phyloP scores from a whole-genome alignment of 2,888 invertebrate species.

The Gasteruption jaculator region DNA sequence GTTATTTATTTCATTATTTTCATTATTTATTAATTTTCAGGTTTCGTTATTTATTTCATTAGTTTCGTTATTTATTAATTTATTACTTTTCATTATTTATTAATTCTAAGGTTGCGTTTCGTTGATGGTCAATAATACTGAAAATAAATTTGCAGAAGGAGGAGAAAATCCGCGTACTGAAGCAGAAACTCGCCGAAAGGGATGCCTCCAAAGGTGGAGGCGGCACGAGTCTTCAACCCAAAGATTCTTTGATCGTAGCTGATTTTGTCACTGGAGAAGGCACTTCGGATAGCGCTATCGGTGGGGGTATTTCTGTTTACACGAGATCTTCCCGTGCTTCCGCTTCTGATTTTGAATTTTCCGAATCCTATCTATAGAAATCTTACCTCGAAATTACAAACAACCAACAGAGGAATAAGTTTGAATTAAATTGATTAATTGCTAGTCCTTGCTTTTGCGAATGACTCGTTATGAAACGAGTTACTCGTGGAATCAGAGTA shows the following conservation, averaged over 20 bases:
- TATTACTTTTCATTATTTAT: no score
- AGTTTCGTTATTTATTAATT: no score
- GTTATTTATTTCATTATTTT: no score
- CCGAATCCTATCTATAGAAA: conserved; percentile 86
- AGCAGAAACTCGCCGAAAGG: conserved; percentile 75
- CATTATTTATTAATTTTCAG: no score
- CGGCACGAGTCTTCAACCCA: conserved; percentile 51
- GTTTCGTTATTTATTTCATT: no score
- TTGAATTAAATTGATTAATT: no score
- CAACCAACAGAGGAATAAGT: no score
- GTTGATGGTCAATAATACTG: conserved; percentile 14
- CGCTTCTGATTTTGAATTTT: conserved; percentile 83
- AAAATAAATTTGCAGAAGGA: conserved; percentile 82
- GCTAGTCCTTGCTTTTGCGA: conserved; percentile 6
- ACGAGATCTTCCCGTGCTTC: conserved; percentile 80
- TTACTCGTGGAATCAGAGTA: no score
- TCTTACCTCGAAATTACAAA: no score
- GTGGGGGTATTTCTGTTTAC: conserved; percentile 65
- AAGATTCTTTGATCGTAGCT: conserved; percentile 69
- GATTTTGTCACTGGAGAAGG: conserved; percentile 74
- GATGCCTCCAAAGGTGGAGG: conserved; percentile 60
- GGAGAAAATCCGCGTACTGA: conserved; percentile 78
- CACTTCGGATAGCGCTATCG: conserved; percentile 76
- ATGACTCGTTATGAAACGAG: background rate
- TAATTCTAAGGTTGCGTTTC: no score